Percentiles rank a stretch among this genome's conserved stretches.
phyloP scores from a whole-genome alignment of 2,113 vertebrate species.

The Eulacestoma nigropectus region DNA sequence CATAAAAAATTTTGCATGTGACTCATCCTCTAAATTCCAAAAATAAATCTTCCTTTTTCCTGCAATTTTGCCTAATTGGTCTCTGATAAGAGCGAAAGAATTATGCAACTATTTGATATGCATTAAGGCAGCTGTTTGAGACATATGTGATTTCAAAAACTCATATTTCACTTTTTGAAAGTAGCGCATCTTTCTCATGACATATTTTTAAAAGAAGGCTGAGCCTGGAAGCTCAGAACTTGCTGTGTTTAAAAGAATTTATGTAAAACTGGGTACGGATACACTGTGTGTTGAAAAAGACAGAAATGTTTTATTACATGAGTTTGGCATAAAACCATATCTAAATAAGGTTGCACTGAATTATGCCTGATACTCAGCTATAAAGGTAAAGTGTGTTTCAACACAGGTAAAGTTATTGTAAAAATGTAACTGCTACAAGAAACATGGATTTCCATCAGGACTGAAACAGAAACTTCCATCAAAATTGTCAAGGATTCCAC shows the following conservation, averaged over 20 bases:
- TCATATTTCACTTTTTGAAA: neutral
- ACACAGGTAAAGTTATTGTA: neutral
- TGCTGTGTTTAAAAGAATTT: neutral
- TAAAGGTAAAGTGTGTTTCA: neutral
- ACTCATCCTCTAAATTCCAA: constrained; percentile 25
- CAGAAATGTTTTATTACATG: neutral
- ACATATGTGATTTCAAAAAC: neutral
- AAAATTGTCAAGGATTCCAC: neutral
- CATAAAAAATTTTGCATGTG: constrained; percentile 5
- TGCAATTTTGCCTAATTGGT: constrained; percentile 40
- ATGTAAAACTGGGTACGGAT: neutral
- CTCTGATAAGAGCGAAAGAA: constrained; percentile 4
- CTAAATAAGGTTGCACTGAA: neutral
- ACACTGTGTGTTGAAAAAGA: neutral
- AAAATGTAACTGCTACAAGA: neutral
- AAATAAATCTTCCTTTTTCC: constrained; percentile 43
- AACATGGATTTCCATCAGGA: neutral
- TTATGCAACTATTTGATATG: constrained; percentile 11
- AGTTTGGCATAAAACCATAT: neutral
- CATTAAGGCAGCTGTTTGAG: constrained; percentile 15
- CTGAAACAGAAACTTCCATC: neutral
- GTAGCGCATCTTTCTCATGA: neutral
- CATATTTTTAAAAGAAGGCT: neutral
- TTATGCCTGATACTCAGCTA: neutral
- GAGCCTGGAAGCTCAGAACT: neutral